A percentile compares a stretch with the other conserved stretches of the same genome.
phyloP scores from a whole-genome alignment of 2,888 invertebrate species.

The Scrobipalpa costella region DNA sequence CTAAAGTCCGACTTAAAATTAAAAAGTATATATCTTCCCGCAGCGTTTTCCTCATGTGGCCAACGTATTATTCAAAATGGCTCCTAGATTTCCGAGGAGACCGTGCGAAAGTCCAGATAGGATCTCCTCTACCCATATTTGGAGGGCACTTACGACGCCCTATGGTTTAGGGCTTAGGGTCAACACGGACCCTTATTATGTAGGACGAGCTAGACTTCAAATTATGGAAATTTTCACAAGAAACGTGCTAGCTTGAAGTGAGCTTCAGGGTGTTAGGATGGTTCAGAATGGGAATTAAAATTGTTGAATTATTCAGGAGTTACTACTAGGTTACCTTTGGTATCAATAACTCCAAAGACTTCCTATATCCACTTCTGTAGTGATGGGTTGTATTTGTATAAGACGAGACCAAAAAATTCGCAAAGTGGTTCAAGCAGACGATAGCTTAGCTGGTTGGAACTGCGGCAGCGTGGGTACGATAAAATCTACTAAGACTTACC shows the following conservation, averaged over 20 bases:
- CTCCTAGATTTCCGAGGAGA: slow-evolving; percentile 44
- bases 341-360: background rate
- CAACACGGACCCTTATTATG: slow-evolving; percentile 65
- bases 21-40: background rate
- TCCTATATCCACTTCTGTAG: too few species aligned
- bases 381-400: too few species aligned
- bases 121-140: slow-evolving; percentile 63
- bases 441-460: too few species aligned
- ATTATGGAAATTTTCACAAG: slow-evolving; percentile 52
- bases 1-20: too few species aligned
- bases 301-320: slow-evolving; percentile 10
- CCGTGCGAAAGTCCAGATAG: slow-evolving; percentile 66
- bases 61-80: slow-evolving; percentile 35
- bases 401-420: too few species aligned
- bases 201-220: slow-evolving; percentile 45
- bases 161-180: slow-evolving; percentile 50
- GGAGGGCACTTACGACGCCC: slow-evolving; percentile 51
- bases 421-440: too few species aligned
- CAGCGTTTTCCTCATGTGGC: background rate
- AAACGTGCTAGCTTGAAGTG: slow-evolving; percentile 41
- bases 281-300: slow-evolving; percentile 33
- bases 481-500: too few species aligned
- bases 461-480: too few species aligned
- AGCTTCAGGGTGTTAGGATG: slow-evolving; percentile 26
- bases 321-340: background rate